Evolutionary conservation across 53 echinoderm and acorn worm genomes (phyloP), one percentile per base, ranked within the genome.

Genomic region (Echinometra lucunter): DNA sequence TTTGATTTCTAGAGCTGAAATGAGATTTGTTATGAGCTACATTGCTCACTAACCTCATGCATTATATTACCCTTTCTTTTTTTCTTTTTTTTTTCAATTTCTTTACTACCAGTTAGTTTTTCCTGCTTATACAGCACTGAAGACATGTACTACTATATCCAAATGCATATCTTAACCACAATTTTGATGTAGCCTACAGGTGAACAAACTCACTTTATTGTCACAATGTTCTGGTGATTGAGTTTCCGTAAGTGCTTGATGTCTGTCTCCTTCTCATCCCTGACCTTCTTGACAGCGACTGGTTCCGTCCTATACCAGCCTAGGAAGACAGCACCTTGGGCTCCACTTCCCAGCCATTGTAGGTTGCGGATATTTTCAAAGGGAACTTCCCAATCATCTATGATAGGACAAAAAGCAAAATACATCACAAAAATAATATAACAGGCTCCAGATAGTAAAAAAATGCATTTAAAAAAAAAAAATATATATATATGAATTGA

Each of bases 331-430:
- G 99, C 99, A 27, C 99, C 99, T 93, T 99, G 99, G 28, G 99
- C 99, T 12, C 99, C 99, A 69, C 99, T 99, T 27, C 99, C 99
- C 6, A 99, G 95, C 99, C 99, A 99, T 91, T 99, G 99, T 17
- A 99, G 96, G 78, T 97, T 98, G 69, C 99, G 96, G 66, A 99
- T 98, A 66, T 96, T 96, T 80, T 99, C 99, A 96, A 99, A 99
- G n/a, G 99, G 98, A 16, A 99, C 96, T 92, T 98, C 99, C 99
- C 99, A 99, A 90, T 99, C 98, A 95, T 99, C 89, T 89, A 37
- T 8, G 6, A 40, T 37, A 35, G 3, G 15, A 58, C 0, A 58
- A 13, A 47, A 38, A 37, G 37, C 16, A 37, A 25, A 28, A 85
- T 85, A 16, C 28, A 85, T 85, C 12, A 3, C 85, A 85, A 49